Percentiles rank a stretch among this genome's conserved stretches.
Evolutionary conservation across 2,113 vertebrate genomes (phyloP).

Genomic region (Odobenus rosmarus): DNA sequence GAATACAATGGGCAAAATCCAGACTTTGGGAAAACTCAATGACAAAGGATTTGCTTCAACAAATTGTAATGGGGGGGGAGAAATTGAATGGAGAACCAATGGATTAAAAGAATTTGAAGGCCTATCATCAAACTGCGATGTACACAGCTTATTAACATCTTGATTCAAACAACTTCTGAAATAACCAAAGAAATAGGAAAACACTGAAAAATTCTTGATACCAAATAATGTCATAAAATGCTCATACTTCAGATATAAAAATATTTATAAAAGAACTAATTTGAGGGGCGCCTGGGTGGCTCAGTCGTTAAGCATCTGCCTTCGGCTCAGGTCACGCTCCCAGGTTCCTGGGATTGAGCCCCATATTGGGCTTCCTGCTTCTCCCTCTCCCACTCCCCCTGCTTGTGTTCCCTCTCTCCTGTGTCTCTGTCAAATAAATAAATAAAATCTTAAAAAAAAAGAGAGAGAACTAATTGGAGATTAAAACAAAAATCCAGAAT

Average conservation of each 20-base stretch:
- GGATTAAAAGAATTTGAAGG: background rate
- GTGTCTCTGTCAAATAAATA: no score
- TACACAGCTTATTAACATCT: background rate
- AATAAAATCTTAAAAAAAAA: background rate
- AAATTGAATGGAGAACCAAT: background rate
- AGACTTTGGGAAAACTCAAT: background rate
- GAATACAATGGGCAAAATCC: background rate
- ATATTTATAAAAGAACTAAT: background rate
- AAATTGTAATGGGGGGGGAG: background rate
- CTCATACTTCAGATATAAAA: background rate
- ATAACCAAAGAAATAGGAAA: background rate
- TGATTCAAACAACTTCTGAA: background rate
- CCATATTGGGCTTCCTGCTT: no score
- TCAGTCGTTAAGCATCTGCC: no score
- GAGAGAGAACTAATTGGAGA: no score
- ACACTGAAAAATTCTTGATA: slow-evolving; percentile 8
- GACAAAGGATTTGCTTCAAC: slow-evolving; percentile 34
- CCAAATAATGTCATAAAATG: background rate
- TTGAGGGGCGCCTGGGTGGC: background rate
- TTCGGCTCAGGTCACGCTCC: no score
- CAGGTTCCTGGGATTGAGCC: no score
- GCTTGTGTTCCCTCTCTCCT: no score
- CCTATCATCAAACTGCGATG: background rate
- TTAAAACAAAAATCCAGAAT: background rate
- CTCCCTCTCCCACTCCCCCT: no score